A percentile compares a stretch with the other conserved stretches of the same genome.
Evolutionary conservation across 2,797 vertebrate species (phyloP).

Genomic region (Cyprinella venusta): DNA sequence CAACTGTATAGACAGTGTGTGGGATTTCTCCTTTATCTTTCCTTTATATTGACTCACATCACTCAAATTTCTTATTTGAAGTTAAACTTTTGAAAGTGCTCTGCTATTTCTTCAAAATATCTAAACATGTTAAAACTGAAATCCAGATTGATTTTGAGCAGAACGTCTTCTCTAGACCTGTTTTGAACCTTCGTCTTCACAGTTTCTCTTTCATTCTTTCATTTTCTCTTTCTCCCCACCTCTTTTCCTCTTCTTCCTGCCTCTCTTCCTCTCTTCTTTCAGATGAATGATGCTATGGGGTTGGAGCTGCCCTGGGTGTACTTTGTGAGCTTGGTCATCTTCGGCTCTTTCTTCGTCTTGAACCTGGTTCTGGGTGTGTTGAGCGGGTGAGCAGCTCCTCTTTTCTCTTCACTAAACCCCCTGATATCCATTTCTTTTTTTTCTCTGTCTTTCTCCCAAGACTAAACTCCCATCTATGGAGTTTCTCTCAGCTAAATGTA

Average conservation of each 20-base stretch:
- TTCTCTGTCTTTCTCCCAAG: constrained; percentile 5
- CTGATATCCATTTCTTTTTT: neutral
- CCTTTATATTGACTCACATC: constrained; percentile 12
- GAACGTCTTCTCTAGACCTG: neutral
- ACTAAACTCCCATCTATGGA: constrained; percentile 20
- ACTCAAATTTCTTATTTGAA: neutral
- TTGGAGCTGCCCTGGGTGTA: constrained; percentile 99
- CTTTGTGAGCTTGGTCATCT: constrained; percentile 99
- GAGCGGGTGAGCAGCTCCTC: constrained; percentile 95
- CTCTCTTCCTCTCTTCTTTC: constrained; percentile 60
- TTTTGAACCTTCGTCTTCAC: constrained; percentile 14
- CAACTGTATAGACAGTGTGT: neutral
- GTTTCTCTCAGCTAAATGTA: neutral
- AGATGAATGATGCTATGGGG: constrained; percentile 99
- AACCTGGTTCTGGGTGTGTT: constrained; percentile 99
- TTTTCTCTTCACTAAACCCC: constrained; percentile 76
- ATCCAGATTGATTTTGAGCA: constrained; percentile 1
- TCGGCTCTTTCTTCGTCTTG: constrained; percentile 99
- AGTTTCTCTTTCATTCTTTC: constrained; percentile 15
- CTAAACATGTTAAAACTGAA: neutral
- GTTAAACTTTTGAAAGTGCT: constrained; percentile 15
- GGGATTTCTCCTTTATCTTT: constrained; percentile 1
- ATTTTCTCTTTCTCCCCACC: constrained; percentile 7
- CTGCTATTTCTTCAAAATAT: constrained; percentile 22
- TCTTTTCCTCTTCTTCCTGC: constrained; percentile 26